Base-by-base conservation (phyloP, 2,888 invertebrate species). In the Tetanocera ferruginea region DNA sequence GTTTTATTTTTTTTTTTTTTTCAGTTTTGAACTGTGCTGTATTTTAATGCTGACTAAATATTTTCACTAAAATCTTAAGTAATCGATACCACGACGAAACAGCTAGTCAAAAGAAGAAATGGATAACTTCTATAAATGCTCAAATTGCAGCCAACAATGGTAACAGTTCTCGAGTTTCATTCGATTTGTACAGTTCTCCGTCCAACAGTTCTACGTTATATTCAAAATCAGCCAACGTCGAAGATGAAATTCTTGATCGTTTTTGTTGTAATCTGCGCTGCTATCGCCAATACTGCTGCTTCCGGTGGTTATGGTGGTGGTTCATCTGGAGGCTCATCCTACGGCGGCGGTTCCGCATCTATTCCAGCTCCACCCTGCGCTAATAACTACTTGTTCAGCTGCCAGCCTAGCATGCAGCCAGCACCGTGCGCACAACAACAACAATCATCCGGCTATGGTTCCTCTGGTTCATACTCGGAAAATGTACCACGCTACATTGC, bases 321-420 rank as follows among this genome's bases (percentile, higher is more conserved):
- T 34, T 31, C 34, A n/a, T 17, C 37, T 19, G 17, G 11, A 5
- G 19, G 25, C 9, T 49, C 25, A 25, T 34, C 37, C 11, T 57
- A 57, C 25, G 57, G 57, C 25, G 57, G 57, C 19, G 23, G 57
- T 23, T 23, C 60, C 5, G 60, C 60, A 9, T 64, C 23, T 43
- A 43, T 78, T 31, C 78, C 80, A 0, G 74, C 79, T 37, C 73
- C 72, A 25, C 79, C 80, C 25, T 81, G 80, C 76, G 62, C 81
- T 5, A 76, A 67, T 9, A 80, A 78, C 67, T 82, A 79, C 64
- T 23, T 82, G 28, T 78, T 81, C 76, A 81, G 81, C 73, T 82
- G 81, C 28, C 80, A 81, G 52, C 81, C 82, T 19, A 79, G 25
- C 62, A 28, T 82, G 17, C 67, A 57, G 9, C 80, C 79, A 60